These are phyloP conservation scores for Melanotaenia nigrans DNA, from an alignment of 2,797 vertebrate genomes.

Conservation along the genomic window DNA sequence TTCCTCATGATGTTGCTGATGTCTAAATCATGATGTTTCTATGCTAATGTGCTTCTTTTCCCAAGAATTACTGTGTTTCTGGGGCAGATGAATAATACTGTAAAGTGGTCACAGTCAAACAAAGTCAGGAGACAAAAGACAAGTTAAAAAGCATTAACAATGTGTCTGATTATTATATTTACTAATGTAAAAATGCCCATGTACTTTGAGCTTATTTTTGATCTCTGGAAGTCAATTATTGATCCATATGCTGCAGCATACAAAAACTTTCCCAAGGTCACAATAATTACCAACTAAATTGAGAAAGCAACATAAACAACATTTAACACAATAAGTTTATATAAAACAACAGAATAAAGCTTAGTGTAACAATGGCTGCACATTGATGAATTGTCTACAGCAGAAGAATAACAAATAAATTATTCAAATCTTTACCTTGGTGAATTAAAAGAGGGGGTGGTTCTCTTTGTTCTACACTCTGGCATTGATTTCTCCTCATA, in stretches of 20 bases:
- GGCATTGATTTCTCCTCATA: constrained; percentile 72
- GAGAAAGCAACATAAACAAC: background rate
- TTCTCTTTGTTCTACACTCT: constrained; percentile 65
- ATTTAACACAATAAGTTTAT: background rate
- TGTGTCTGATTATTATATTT: constrained; percentile 20
- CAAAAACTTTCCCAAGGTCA: constrained; percentile 7
- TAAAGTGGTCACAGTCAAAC: constrained; percentile 14
- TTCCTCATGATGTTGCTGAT: constrained; percentile 64
- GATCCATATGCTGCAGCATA: constrained; percentile 17
- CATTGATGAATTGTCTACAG: constrained; percentile 50
- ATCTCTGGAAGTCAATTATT: background rate
- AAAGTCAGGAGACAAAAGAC: constrained; percentile 13
- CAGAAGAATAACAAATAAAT: constrained; percentile 61
- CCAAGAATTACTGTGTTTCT: constrained; percentile 22
- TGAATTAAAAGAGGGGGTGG: constrained; percentile 32
- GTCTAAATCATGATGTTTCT: constrained; percentile 70
- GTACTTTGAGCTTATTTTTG: background rate
- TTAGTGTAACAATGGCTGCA: constrained; percentile 11
- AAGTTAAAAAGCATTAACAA: constrained; percentile 12
- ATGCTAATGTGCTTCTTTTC: constrained; percentile 45
- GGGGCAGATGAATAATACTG: constrained; percentile 23
- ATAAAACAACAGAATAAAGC: background rate
- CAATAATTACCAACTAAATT: no score
- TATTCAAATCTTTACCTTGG: constrained; percentile 71
- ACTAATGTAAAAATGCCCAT: constrained; percentile 20